Evolutionary conservation across 1,140 invertebrate genomes (phyloP).

Genomic region (Caenorhabditis briggsae): DNA sequence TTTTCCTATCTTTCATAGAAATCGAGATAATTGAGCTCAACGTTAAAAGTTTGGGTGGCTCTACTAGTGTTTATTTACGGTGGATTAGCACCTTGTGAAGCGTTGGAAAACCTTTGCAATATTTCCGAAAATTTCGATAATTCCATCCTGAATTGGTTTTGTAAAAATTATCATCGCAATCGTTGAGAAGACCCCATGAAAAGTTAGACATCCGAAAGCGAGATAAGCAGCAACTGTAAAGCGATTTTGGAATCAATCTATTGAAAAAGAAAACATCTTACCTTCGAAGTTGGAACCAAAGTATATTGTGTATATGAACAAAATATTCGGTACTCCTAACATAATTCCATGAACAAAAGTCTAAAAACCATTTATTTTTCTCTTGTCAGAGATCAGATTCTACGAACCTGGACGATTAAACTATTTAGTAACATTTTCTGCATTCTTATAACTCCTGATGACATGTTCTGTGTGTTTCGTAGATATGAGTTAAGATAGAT

Average conservation of each 20-base stretch:
- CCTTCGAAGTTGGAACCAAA: slow-evolving; percentile 23
- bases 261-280: not conserved
- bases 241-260: no score
- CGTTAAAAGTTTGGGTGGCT: no score
- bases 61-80: no score
- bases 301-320: slow-evolving; percentile 16
- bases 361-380: not conserved
- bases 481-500: slow-evolving; percentile 7
- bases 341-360: slow-evolving; percentile 31
- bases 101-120: not conserved
- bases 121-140: not conserved
- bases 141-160: slow-evolving; percentile 12
- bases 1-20: no score
- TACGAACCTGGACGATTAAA: slow-evolving; percentile 6
- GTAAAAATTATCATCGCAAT: slow-evolving; percentile 26
- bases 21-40: no score
- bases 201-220: not conserved
- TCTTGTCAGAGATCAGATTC: no score
- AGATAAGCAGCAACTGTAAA: not conserved
- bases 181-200: slow-evolving; percentile 12
- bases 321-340: slow-evolving; percentile 3
- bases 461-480: not conserved
- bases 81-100: not conserved
- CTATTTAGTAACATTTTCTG: slow-evolving; percentile 16
- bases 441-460: slow-evolving; percentile 15